Base-by-base conservation (phyloP, 2,888 invertebrate species). In the Drosophila monieri region DNA sequence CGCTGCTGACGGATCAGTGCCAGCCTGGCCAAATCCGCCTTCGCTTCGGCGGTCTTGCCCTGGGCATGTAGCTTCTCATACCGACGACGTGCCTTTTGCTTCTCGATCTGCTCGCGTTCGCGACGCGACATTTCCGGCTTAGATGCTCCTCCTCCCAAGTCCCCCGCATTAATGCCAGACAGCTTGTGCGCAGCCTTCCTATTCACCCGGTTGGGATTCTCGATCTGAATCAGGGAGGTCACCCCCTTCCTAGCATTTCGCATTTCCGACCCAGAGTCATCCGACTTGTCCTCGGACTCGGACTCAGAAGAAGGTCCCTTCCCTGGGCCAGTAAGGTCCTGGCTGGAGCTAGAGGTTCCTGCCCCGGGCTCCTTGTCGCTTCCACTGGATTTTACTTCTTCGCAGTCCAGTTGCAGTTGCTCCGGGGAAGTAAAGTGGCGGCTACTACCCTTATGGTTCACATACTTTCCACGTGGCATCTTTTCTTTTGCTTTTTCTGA, bases 381-480 rank as follows among this genome's bases (percentile, higher is more conserved):
- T 4, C 76, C 67, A 5, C 76, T 74, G 6, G 78, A 68, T 49
- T 86, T 88, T 3, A 85, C 88, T 4, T 78, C 93, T 56, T 93
- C 93, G 1, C 94, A 94, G 88, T 97, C 96, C 88, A 96, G 95
- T 89, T 97, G 97, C 84, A 98, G 92, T 90, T 98, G 98, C 90
- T 98, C 98, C 6, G 97, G 97, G 90, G 96, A 97, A 35, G 98
- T 98, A 90, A 99, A 99, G 90, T 97, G 96, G 87, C 98, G 96
- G 90, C 95, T 96, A 78, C 97, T 95, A 59, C 99, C 98, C 92
- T 99, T 99, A 92, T 98, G 97, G 92, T 97, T 97, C 67, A 96
- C 95, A 90, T 94, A 97, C 93, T 97, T 97, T 92, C 97, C 97
- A 96, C 90, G 90, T 84, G 90, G 90, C 90, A 90, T 41, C 18